Evolutionary conservation across 1,140 invertebrate species (phyloP), one percentile per base, ranked within the genome.

Genomic region (Vanessa atalanta): DNA sequence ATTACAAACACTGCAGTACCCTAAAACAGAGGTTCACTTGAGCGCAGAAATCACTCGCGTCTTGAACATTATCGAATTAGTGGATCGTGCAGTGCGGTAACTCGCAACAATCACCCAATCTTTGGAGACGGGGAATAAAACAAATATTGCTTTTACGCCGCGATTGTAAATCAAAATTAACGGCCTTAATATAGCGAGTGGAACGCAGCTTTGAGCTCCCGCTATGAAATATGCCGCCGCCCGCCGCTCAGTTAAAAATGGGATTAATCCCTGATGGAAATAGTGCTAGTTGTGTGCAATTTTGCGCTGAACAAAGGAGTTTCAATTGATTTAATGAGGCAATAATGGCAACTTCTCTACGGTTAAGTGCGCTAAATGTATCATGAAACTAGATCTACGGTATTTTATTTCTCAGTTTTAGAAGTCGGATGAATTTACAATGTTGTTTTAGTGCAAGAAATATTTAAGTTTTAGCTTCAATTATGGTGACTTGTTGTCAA

Each of bases 121-220:
- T 87, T 82, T 72, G 76, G 78, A 86, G 84, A 85, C 84, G 81
- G 81, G 79, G 78, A 90, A 90, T 91, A 92, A 90, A 92, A 92
- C 90, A 92, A 92, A 91, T 92, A 92, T 92, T 92, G 89, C 88
- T 91, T 88, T 89, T 90, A 87, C 88, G 85, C 84, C 70, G 83
- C 83, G 86, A 92, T 90, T 92, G 88, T 92, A 92, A 92, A 92
- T 92, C 90, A 92, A 92, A 92, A 92, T 92, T 92, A 92, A 92
- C 90, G 88, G 88, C 90, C 82, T 92, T 91, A 92, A 92, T 91
- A 92, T 90, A 88, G 89, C 90, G 82, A 79, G 83, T 81, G 77
- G 79, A 83, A 83, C 87, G 84, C 81, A 82, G 87, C 83, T 86
- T 85, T 89, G 86, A 92, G 88, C 88, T 87, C 83, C 89, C 83